A percentile compares a stretch with the other conserved stretches of the same genome.
Conservation (phyloP, 2,888 invertebrate species). For the Sericinus montela region DNA sequence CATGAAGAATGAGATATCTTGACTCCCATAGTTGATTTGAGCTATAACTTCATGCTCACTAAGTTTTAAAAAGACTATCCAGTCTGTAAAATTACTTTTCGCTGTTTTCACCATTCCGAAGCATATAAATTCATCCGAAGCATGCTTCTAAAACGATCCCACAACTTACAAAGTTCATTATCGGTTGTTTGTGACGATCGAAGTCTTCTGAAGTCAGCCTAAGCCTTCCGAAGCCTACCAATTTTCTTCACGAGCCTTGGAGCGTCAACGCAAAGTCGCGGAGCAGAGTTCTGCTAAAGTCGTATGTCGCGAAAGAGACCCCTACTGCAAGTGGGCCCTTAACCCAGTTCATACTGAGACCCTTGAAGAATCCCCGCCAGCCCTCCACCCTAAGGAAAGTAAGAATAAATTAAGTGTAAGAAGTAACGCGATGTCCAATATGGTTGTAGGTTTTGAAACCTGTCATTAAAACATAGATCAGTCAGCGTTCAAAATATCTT, state of each 20-base stretch:
- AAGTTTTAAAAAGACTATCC: no score
- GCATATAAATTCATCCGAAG: background rate
- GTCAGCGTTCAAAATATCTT: no score
- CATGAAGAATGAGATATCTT: background rate
- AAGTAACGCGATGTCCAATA: no score
- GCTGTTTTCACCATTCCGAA: background rate
- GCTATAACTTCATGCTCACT: no score
- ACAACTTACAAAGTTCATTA: background rate
- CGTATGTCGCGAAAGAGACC: conserved; percentile 97
- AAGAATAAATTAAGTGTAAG: background rate
- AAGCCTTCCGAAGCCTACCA: background rate
- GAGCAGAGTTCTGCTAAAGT: conserved; percentile 83
- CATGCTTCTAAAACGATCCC: background rate
- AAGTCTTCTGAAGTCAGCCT: background rate
- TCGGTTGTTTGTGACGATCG: background rate
- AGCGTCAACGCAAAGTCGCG: conserved; percentile 49
- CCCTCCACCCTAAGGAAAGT: conserved; percentile 87
- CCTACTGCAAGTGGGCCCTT: conserved; percentile 95
- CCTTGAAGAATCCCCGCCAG: conserved; percentile 95
- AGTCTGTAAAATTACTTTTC: background rate
- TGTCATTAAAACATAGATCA: no score
- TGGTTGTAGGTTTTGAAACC: no score
- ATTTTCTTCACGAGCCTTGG: conserved; percentile 21
- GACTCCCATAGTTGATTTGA: no score
- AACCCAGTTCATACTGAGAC: conserved; percentile 99